Base-by-base conservation (phyloP, 2,113 vertebrate genomes). In the Bettongia penicillata region DNA sequence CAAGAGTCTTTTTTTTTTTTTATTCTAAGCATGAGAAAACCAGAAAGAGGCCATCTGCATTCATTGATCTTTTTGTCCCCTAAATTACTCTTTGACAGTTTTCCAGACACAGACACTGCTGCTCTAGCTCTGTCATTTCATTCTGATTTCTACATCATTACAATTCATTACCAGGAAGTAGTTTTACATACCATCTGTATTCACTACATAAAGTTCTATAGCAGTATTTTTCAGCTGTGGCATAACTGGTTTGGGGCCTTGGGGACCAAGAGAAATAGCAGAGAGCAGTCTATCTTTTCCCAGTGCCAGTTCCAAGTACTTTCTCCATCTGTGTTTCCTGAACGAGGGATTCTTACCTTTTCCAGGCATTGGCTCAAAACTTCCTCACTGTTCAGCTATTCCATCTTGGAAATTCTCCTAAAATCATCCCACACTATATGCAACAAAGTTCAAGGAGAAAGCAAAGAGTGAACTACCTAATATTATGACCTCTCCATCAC, bases 71-170 rank as follows among this genome's bases (percentile, higher is more conserved):
- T 94, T 57, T 47, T 16, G 22, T 37, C 23, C 23, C 90, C 31
- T 92, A 90, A 92, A 90, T 97, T 94, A 96, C 50, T 91, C 94
- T 94, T 94, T 95, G 90, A 92, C 68, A 84, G 14, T 10, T 77
- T 95, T 96, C 68, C 26, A 95, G n/a, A 31, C 55, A 51, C 91
- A 84, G 49, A 24, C 43, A 90, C 95, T 93, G 28, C 77, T 93
- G 90, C 23, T 14, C 57, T 0, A 93, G n/a, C 48, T 95, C 90
- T 52, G 53, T 24, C 37, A 89, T 93, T 92, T 96, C 49, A 47
- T 9, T 92, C 47, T 91, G 50, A 28, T 47, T 37, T 61, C 22
- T 90, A 90, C 50, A 68, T 50, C 23, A 93, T 57, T 91, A 31
- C 37, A 93, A 94, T 52, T 93, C 3, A 94, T 37, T 92, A 55